Evolutionary conservation across 2,888 invertebrate species (phyloP), one percentile per base, ranked within the genome.

Genomic region (Heliconius cydno): DNA sequence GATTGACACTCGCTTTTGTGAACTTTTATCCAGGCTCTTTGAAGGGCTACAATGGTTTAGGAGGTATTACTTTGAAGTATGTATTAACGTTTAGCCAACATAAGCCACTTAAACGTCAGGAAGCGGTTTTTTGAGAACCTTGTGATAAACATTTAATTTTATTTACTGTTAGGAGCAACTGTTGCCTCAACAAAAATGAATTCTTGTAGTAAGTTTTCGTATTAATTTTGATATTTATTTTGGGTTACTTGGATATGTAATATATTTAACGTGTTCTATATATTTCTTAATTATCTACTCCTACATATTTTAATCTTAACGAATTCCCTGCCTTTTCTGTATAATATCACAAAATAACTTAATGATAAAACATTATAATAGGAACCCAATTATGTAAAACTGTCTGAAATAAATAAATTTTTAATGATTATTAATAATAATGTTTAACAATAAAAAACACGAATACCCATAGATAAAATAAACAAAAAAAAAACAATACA

Each of bases 1-100:
- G 60, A 60, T 60, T n/a, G 60, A 60, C 60, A 60, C 12, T n/a
- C 60, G 60, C 60, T 60, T 60, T 60, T 60, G 60, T 60, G 60
- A 60, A 60, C 60, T 60, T 60, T 60, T 60, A 60, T 60, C 10
- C 63, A 65, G 25, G 28, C 13, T 68, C 34, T 38, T 0, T 30
- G n/a, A 68, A 68, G 38, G 34, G 38, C 38, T 22, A 38, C 10
- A 65, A 65, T 65, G 25, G 3, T 15, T 65, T 65, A 65, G 25
- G 28, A 13, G 52, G 52, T 63, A 63, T 25, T 63, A 25, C n/a
- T 34, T 52, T 70, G n/a, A 25, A 70, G 38, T 28, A 65, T 28
- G 63, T 65, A 25, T 65, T 28, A 65, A 15, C 63, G 25, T 25
- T 65, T 65, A 65, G 12, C 63, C 63, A 70, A n/a, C 30, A 38